A percentile compares a stretch with the other conserved stretches of the same genome.
These are phyloP conservation scores for Sus cebifrons DNA, from an alignment of 2,797 vertebrate species.

Conservation along the genomic window DNA sequence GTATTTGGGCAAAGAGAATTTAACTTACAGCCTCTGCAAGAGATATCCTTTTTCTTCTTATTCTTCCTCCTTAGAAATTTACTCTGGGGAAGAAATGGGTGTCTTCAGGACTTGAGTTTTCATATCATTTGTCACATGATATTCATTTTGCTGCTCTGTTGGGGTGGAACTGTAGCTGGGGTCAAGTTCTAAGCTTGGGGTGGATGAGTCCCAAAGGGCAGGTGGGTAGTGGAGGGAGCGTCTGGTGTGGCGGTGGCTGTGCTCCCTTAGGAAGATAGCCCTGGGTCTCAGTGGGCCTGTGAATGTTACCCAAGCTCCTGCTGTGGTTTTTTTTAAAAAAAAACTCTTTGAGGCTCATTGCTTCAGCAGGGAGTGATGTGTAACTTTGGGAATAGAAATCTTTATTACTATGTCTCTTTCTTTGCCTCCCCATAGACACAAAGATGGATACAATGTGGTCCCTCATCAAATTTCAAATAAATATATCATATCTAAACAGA, in stretches of 20 bases:
- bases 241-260: not conserved
- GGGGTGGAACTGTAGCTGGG: not conserved
- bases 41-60: not conserved
- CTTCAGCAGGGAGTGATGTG: not conserved
- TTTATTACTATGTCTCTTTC: not conserved
- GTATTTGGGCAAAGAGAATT: constrained; percentile 9
- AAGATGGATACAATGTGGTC: not conserved
- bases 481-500: not conserved
- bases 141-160: not conserved
- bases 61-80: not conserved
- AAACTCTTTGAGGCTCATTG: not conserved
- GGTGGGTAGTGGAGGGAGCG: not conserved
- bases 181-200: not conserved
- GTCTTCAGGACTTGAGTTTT: not conserved
- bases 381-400: constrained; percentile 7
- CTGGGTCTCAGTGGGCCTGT: not conserved
- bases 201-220: not conserved
- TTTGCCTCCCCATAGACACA: not conserved
- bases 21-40: not conserved
- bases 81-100: not conserved
- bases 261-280: not conserved
- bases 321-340: not conserved
- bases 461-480: constrained; percentile 13
- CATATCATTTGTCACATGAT: not conserved
- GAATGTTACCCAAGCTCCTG: not conserved